phyloP scores from a whole-genome alignment of 2,113 vertebrate species.

The Montifringilla adamsi region DNA sequence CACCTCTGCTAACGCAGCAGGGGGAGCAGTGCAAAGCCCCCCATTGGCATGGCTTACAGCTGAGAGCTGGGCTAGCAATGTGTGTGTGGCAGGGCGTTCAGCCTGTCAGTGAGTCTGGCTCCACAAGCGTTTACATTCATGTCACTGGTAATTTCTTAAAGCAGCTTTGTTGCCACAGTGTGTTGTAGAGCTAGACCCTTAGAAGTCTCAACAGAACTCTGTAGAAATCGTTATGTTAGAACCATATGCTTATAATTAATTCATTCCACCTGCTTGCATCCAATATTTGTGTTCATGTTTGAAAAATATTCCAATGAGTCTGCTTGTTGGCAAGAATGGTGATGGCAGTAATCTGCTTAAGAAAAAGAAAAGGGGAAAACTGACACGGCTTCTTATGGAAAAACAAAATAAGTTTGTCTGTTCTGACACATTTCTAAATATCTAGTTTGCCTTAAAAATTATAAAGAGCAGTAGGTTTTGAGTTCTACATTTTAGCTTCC shows the following conservation, averaged over 20 bases:
- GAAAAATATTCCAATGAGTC: conserved; percentile 29
- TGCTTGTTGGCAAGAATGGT: conserved; percentile 13
- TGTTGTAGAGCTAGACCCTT: not conserved
- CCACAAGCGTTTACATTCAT: not conserved
- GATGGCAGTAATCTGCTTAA: not conserved
- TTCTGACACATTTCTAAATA: not conserved
- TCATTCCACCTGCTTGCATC: conserved; percentile 36
- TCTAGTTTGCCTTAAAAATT: not conserved
- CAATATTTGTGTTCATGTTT: conserved; percentile 38
- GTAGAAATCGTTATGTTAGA: not conserved
- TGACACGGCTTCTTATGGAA: not conserved
- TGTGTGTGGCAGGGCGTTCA: not conserved
- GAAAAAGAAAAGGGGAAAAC: not conserved
- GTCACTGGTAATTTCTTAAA: not conserved
- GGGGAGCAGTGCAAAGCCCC: not conserved
- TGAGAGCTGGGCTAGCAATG: not conserved
- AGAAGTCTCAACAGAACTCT: not conserved
- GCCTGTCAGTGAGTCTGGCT: not conserved
- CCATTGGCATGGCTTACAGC: not conserved
- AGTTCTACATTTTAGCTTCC: not conserved
- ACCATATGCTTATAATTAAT: conserved; percentile 42
- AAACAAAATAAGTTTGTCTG: not conserved
- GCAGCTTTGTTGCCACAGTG: not conserved
- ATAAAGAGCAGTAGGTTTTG: not conserved
- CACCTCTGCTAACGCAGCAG: not conserved